phyloP scores from a whole-genome alignment of 2,888 invertebrate species.

The Saturnia japonica region DNA sequence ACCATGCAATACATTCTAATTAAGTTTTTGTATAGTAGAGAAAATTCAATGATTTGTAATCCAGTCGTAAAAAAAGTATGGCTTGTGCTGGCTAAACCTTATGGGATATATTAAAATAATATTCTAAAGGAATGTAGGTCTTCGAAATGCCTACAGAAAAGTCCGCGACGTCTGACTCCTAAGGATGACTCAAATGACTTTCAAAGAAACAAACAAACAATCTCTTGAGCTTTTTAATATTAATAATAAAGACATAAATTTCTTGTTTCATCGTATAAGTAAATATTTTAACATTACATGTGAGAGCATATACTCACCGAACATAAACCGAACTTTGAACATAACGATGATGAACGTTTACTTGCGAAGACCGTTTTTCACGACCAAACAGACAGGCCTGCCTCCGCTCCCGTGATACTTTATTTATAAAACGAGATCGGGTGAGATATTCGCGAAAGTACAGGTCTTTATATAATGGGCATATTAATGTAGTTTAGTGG shows the following conservation, averaged over 20 bases:
- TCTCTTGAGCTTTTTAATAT: too few relatives aligned
- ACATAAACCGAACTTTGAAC: slow-evolving; percentile 10
- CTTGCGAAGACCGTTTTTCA: slow-evolving; percentile 3
- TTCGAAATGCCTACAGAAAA: too few relatives aligned
- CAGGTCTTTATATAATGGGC: slow-evolving; percentile 1
- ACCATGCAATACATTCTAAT: too few relatives aligned
- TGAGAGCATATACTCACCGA: background rate
- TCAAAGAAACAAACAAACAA: too few relatives aligned
- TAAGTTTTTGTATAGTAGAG: too few relatives aligned
- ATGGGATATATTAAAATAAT: too few relatives aligned
- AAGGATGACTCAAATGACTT: too few relatives aligned
- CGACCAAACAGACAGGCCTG: background rate
- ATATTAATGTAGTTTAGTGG: slow-evolving; percentile 6
- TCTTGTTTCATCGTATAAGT: background rate
- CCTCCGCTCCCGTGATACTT: background rate
- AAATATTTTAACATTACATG: background rate
- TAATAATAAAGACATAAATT: background rate
- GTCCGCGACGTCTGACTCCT: too few relatives aligned
- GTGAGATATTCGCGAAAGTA: slow-evolving; percentile 5
- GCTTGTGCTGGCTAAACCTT: too few relatives aligned
- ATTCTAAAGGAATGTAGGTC: too few relatives aligned
- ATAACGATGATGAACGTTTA: background rate
- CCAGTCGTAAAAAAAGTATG: too few relatives aligned
- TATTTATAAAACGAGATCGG: background rate
- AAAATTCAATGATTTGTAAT: too few relatives aligned